Conservation (phyloP, 2,888 invertebrate species). For the Tortrix viridana region DNA sequence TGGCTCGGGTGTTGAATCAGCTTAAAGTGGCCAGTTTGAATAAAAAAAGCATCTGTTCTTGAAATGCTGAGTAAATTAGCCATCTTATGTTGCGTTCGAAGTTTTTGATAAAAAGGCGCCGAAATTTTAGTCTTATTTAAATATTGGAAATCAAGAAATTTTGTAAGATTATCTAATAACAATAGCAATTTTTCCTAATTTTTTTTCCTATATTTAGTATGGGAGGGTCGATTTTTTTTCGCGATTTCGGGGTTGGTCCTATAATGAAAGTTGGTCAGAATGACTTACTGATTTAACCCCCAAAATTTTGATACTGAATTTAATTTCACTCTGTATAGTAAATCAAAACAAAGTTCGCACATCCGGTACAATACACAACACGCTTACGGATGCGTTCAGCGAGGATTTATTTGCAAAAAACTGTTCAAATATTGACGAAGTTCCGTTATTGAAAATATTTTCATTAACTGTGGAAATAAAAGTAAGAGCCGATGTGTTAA, state of each 20-base stretch:
- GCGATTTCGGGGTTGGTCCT: too few relatives aligned
- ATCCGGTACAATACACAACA: conserved; percentile 50
- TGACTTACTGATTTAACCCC: too few relatives aligned
- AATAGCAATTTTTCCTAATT: too few relatives aligned
- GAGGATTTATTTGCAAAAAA: conserved; percentile 28
- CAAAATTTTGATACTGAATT: too few relatives aligned
- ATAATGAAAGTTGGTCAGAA: too few relatives aligned
- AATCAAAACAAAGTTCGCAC: conserved; percentile 43
- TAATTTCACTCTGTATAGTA: conserved; percentile 10
- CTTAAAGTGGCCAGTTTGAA: conserved; percentile 11
- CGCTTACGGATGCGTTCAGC: conserved; percentile 64
- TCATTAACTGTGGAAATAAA: conserved; percentile 17
- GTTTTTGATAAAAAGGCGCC: too few relatives aligned
- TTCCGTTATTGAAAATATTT: conserved; percentile 43
- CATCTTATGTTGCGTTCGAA: not conserved
- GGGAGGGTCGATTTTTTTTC: too few relatives aligned
- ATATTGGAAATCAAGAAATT: too few relatives aligned
- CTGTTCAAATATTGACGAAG: conserved; percentile 45
- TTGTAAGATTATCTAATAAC: too few relatives aligned
- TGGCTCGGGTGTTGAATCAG: conserved; percentile 10
- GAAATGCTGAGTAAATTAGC: not conserved
- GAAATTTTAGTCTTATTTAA: too few relatives aligned
- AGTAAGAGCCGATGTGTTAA: conserved; percentile 34
- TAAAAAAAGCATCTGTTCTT: not conserved
- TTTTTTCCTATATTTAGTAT: too few relatives aligned